phyloP scores from a whole-genome alignment of 2,888 invertebrate genomes.

The Teleiodes luculella region DNA sequence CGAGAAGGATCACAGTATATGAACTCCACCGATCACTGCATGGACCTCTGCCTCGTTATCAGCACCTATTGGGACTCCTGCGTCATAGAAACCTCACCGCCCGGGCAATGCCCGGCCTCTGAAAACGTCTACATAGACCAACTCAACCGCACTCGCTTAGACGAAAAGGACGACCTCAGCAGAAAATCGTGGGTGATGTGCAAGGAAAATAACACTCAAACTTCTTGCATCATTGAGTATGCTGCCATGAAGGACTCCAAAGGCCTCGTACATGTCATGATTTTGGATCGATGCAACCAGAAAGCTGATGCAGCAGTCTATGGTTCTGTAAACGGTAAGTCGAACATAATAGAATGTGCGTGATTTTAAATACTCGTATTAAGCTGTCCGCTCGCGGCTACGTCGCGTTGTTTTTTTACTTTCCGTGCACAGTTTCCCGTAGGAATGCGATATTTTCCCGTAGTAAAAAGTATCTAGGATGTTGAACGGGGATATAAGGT shows the following conservation, averaged over 20 bases:
- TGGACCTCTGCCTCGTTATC: conserved; percentile 47
- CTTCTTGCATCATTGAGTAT: conserved; percentile 41
- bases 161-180: conserved; percentile 31
- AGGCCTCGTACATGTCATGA: conserved; percentile 41
- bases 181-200: conserved; percentile 54
- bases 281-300: conserved; percentile 34
- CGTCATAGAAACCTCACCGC: conserved; percentile 34
- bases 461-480: too few relatives aligned
- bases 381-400: too few relatives aligned
- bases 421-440: too few relatives aligned
- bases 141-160: conserved; percentile 34
- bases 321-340: neutral
- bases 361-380: too few relatives aligned
- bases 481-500: too few relatives aligned
- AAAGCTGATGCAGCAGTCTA: conserved; percentile 11
- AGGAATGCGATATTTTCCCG: too few relatives aligned
- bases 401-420: too few relatives aligned
- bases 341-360: too few relatives aligned
- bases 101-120: conserved; percentile 32
- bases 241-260: conserved; percentile 36
- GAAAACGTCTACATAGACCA: conserved; percentile 23
- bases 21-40: conserved; percentile 43
- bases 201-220: conserved; percentile 34
- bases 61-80: conserved; percentile 47
- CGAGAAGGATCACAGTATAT: conserved; percentile 58